Conservation (phyloP, 2,797 vertebrate species). For the Protonibea diacanthus region DNA sequence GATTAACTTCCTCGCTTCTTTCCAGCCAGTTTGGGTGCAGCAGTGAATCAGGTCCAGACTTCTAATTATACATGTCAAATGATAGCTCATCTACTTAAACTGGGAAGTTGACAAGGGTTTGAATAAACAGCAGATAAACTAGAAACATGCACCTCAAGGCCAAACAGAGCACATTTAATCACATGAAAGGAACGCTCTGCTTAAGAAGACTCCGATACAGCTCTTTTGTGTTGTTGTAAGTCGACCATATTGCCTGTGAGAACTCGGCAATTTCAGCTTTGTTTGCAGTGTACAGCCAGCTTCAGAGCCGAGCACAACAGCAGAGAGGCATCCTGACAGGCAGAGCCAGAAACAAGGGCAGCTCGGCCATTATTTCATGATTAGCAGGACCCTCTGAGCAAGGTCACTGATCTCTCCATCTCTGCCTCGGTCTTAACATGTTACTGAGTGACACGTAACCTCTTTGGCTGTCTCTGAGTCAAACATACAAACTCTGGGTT, state of each 20-base stretch:
- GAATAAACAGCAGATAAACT: background rate
- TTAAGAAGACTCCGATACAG: background rate
- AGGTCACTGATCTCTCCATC: conserved; percentile 67
- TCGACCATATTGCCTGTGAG: conserved; percentile 29
- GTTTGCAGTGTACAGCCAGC: conserved; percentile 39
- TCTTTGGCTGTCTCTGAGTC: conserved; percentile 11
- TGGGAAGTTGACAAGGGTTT: background rate
- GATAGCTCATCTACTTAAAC: background rate
- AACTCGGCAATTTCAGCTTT: conserved; percentile 29
- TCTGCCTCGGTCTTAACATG: conserved; percentile 31
- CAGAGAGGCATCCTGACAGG: conserved; percentile 42
- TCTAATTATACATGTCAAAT: background rate
- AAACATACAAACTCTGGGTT: conserved; percentile 16
- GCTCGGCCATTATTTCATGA: conserved; percentile 54
- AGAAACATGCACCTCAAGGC: background rate
- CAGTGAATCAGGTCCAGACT: background rate
- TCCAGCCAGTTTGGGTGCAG: background rate
- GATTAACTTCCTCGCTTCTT: background rate
- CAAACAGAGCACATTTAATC: background rate
- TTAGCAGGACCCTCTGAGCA: conserved; percentile 66
- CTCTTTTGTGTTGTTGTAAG: conserved; percentile 5
- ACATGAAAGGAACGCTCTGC: background rate
- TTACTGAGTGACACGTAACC: conserved; percentile 30
- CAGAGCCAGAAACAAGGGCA: conserved; percentile 56
- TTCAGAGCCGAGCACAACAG: conserved; percentile 20